A percentile compares a stretch with the other conserved stretches of the same genome.
These are phyloP conservation scores for Triplophysa dalaica DNA, from an alignment of 2,113 vertebrate genomes.

Conservation along the genomic window DNA sequence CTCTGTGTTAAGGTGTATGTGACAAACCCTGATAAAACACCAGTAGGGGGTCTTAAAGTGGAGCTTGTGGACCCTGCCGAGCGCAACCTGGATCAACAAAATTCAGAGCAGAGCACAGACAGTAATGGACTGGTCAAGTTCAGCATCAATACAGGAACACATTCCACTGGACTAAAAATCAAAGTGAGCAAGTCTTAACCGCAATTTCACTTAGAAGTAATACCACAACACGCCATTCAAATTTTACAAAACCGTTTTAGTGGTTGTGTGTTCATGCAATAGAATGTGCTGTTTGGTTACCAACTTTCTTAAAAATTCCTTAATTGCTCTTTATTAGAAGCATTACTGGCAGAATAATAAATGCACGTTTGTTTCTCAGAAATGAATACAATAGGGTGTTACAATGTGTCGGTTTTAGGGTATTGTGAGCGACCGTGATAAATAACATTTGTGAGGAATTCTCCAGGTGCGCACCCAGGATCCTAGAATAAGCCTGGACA, in stretches of 20 bases:
- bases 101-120: too few species aligned
- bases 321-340: too few species aligned
- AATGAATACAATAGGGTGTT: too few species aligned
- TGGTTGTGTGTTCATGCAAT: too few species aligned
- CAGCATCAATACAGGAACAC: neutral
- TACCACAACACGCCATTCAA: too few species aligned
- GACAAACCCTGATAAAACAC: constrained; percentile 69
- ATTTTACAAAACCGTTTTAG: too few species aligned
- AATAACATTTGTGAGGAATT: neutral
- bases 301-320: too few species aligned
- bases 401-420: too few species aligned
- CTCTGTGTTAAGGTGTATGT: constrained; percentile 62
- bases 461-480: constrained; percentile 7
- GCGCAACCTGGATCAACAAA: neutral
- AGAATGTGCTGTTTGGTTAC: too few species aligned
- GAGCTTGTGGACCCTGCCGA: neutral
- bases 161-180: neutral
- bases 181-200: neutral
- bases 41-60: constrained; percentile 34
- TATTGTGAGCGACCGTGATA: constrained; percentile 7
- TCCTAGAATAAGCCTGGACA: neutral
- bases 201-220: too few species aligned
- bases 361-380: too few species aligned
- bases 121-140: neutral
- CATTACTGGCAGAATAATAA: too few species aligned